Percentiles rank a stretch among this genome's conserved stretches.
phyloP scores from a whole-genome alignment of 2,113 vertebrate genomes.

The Solenodon paradoxus region DNA sequence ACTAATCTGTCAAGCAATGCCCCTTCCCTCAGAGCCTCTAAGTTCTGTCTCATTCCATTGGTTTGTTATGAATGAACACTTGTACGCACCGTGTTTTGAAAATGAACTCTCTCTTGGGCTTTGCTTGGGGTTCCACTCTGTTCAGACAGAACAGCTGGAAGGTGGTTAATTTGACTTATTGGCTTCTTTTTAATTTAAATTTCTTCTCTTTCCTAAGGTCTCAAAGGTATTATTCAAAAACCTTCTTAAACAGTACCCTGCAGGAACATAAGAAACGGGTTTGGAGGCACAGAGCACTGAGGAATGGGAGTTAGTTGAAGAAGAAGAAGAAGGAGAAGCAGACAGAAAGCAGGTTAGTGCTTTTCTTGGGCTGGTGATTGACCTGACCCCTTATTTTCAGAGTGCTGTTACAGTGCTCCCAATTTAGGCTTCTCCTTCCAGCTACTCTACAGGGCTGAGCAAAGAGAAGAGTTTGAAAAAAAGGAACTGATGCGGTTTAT shows the following conservation, averaged over 20 bases:
- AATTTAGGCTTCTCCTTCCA: too few species aligned
- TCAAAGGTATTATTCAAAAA: background rate
- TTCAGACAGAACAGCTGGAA: conserved; percentile 2
- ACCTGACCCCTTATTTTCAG: background rate
- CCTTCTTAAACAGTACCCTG: background rate
- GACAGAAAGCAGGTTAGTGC: background rate
- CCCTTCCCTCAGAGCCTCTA: background rate
- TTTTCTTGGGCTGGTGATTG: background rate
- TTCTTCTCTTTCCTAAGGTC: conserved; percentile 14
- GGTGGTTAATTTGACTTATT: background rate
- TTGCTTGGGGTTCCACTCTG: background rate
- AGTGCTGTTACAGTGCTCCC: background rate
- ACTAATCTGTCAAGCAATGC: background rate
- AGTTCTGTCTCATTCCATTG: background rate
- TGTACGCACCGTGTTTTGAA: background rate
- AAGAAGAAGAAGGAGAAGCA: background rate
- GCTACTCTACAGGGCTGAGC: background rate
- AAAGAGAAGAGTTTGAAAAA: background rate
- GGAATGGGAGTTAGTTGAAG: background rate
- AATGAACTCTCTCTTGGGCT: background rate
- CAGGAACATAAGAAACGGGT: background rate
- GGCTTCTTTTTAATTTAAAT: conserved; percentile 3
- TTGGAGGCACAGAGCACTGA: background rate
- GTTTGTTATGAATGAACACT: background rate
- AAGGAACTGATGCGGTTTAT: background rate